Evolutionary conservation across 2,113 vertebrate genomes (phyloP).

Genomic region (Gallinago undulata): DNA sequence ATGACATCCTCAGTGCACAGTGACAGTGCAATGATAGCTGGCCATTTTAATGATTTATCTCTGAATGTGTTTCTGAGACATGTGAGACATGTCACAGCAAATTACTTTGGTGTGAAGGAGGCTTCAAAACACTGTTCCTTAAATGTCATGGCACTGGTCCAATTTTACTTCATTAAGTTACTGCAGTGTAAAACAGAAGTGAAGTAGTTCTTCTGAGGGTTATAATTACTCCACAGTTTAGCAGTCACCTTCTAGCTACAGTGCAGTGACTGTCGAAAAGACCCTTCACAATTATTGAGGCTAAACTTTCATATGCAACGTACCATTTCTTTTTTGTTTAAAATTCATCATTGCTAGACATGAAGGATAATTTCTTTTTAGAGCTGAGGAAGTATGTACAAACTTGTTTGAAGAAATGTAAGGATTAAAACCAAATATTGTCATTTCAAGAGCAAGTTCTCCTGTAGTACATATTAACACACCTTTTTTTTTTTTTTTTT

Average conservation of each 20-base stretch:
- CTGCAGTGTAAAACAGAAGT: background rate
- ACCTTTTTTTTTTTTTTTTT: background rate
- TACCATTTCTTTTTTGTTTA: background rate
- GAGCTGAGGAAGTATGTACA: background rate
- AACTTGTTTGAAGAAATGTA: background rate
- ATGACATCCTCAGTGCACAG: background rate
- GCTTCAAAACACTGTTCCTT: constrained; percentile 19
- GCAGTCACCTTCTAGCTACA: background rate
- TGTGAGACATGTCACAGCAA: constrained; percentile 26
- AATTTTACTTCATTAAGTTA: constrained; percentile 23
- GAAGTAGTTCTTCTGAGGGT: background rate
- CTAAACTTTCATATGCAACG: background rate
- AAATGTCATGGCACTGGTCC: background rate
- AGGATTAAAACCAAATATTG: background rate
- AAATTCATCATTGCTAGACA: background rate
- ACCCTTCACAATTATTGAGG: background rate
- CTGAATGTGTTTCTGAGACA: background rate
- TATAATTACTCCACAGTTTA: background rate
- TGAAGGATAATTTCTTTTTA: background rate
- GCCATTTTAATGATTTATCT: background rate
- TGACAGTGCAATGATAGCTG: background rate
- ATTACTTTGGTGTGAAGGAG: constrained; percentile 35
- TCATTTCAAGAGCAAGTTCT: background rate
- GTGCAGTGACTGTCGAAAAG: background rate
- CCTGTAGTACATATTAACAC: background rate